A percentile compares a stretch with the other conserved stretches of the same genome.
These are phyloP conservation scores for Leuciscus idus DNA, from an alignment of 2,113 vertebrate species.

Conservation along the genomic window DNA sequence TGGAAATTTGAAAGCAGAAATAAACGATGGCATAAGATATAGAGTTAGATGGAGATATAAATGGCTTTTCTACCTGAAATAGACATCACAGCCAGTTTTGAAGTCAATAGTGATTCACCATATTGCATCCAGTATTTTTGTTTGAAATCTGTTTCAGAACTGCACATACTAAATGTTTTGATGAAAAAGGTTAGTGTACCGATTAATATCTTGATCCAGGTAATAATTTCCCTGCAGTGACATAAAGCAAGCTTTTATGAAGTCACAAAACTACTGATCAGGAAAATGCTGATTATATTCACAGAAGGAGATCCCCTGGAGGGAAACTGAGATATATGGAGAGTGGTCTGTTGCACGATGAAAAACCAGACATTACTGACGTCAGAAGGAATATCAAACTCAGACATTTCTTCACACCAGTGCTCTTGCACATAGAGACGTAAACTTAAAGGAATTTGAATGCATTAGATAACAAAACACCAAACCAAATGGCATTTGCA, in stretches of 20 bases:
- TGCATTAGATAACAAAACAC: constrained; percentile 24
- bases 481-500: neutral
- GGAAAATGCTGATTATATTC: constrained; percentile 36
- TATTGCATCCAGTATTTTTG: neutral
- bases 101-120: neutral
- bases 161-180: neutral
- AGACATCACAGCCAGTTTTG: neutral
- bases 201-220: constrained; percentile 18
- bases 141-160: neutral
- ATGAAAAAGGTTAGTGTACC: neutral
- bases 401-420: neutral
- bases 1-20: neutral
- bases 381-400: constrained; percentile 10
- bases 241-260: neutral
- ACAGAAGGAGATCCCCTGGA: constrained; percentile 4
- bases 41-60: neutral
- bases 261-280: constrained; percentile 33
- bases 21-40: neutral
- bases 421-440: neutral
- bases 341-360: constrained; percentile 3
- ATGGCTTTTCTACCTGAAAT: constrained; percentile 8
- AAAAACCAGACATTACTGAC: neutral
- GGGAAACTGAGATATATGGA: constrained; percentile 15
- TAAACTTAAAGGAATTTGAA: neutral
- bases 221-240: neutral